These are phyloP conservation scores for Struthio camelus DNA, from an alignment of 2,113 vertebrate genomes.

Conservation along the genomic window DNA sequence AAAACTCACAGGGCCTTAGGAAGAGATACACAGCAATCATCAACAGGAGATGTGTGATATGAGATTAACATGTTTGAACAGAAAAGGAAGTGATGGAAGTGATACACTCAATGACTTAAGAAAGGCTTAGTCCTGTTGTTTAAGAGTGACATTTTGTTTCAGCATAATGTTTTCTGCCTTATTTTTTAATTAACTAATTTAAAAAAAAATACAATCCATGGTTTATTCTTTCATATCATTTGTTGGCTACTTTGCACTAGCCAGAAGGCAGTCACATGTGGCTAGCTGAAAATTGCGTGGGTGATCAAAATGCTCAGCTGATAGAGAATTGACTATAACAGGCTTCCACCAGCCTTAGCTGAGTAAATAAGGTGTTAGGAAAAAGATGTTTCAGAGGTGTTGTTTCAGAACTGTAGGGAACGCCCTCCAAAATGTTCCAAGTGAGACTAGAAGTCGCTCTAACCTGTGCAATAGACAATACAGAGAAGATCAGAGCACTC, in stretches of 20 bases:
- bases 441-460: neutral
- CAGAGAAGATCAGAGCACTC: neutral
- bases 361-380: neutral
- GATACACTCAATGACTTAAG: neutral
- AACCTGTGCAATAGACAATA: neutral
- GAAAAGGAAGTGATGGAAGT: neutral
- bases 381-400: neutral
- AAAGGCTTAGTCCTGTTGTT: neutral
- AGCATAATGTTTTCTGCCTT: neutral
- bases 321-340: neutral
- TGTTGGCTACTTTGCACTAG: neutral
- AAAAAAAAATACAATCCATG: neutral
- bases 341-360: neutral
- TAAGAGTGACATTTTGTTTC: neutral
- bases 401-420: neutral
- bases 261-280: neutral
- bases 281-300: neutral
- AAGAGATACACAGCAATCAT: neutral
- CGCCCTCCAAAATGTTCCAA: neutral
- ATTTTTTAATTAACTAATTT: neutral
- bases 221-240: neutral
- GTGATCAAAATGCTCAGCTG: neutral
- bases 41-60: neutral
- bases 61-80: neutral
- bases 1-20: too few relatives aligned